phyloP scores from a whole-genome alignment of 2,888 invertebrate species.

The Catotricha subobsoleta region DNA sequence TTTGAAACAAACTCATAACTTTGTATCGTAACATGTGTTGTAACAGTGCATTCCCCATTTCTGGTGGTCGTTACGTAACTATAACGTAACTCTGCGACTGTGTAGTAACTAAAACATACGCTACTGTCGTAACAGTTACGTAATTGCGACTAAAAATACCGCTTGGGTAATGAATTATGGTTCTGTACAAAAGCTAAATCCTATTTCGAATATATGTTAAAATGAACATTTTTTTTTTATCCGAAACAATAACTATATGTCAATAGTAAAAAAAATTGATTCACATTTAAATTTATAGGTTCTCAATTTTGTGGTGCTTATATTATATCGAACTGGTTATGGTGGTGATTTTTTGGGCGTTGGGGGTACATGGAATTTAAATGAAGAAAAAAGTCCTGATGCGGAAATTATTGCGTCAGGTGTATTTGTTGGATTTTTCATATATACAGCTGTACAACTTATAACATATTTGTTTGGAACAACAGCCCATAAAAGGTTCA shows the following conservation, averaged over 20 bases:
- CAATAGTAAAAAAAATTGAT: neutral
- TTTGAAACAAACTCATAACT: too few relatives aligned
- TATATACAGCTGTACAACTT: conserved; percentile 61
- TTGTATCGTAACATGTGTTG: too few relatives aligned
- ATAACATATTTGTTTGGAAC: conserved; percentile 60
- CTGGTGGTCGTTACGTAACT: too few relatives aligned
- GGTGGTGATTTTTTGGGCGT: conserved; percentile 71
- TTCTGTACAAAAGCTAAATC: too few relatives aligned
- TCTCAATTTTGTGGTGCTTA: conserved; percentile 60
- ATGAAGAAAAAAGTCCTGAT: conserved; percentile 74
- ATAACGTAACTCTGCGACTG: too few relatives aligned
- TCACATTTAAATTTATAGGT: conserved; percentile 33
- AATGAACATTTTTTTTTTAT: neutral
- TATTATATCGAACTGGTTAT: conserved; percentile 66
- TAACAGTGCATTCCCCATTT: too few relatives aligned
- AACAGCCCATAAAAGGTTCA: conserved; percentile 54
- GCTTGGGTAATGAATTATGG: too few relatives aligned
- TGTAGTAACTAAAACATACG: too few relatives aligned
- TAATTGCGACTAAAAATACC: too few relatives aligned
- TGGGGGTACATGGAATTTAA: conserved; percentile 78
- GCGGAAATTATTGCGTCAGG: conserved; percentile 78
- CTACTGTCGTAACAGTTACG: too few relatives aligned
- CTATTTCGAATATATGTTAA: neutral
- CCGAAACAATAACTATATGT: neutral
- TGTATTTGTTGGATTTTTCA: conserved; percentile 68